Base-by-base conservation (phyloP, 2,888 invertebrate genomes). In the Tachina grossa region DNA sequence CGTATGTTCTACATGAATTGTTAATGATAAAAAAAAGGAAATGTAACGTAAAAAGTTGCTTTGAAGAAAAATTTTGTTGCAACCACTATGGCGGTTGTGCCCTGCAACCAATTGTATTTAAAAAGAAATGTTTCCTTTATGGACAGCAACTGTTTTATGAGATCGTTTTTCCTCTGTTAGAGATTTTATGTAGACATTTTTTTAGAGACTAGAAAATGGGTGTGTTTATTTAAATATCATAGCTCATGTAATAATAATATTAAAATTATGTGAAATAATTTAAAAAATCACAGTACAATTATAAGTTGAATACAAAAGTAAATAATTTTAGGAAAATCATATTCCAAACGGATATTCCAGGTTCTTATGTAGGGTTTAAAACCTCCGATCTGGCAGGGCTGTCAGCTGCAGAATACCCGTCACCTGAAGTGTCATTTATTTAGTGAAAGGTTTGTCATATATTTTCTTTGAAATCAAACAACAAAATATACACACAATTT, bases 11-110 rank as follows among this genome's bases (percentile, higher is more conserved):
- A 9, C 65, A 55, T 63, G 19, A 75, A 45, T 53, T 55, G 14
- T n/a, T 31, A 47, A 22, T n/a, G 53, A 61, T 78, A 5, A 14
- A 47, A 63, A n/a, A 51, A 31, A 75, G 31, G 22, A 31, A n/a
- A 45, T 22, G 1, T 10, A 6, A 31, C 9, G 9, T 5, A 14
- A 47, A 51, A 49, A 49, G 16, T 39, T 65, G 6, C 66, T 66
- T 66, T n/a, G 8, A 49, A 22, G 11, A 47, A 53, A 75, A 65
- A 31, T 2, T 14, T 65, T 65, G 39, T 68, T 78, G 63, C 83
- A 74, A 83, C 77, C 72, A 78, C 68, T 59, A 59, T 78, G 77
- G 83, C 71, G 69, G 63, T 77, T 83, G 16, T 47, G 57, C 41
- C 43, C 19, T 66, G 76, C 76, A 66, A 83, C 77, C 77, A 83